phyloP scores from a whole-genome alignment of 2,888 invertebrate species.

The Drosophila setosimentum region DNA sequence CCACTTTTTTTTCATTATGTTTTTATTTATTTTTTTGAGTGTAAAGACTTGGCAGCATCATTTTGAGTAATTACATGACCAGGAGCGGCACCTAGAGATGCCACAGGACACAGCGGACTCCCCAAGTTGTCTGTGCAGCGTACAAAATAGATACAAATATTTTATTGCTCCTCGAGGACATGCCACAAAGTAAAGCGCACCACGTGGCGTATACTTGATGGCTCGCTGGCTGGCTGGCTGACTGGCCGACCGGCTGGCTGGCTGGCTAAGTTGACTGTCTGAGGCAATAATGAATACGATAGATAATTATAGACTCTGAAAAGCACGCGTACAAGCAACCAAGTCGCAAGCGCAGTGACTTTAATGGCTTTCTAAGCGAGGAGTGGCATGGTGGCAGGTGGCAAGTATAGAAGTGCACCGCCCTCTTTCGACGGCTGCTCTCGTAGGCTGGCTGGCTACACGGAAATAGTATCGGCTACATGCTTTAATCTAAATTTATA shows the following conservation, averaged over 20 bases:
- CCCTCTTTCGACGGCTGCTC: slow-evolving; percentile 5
- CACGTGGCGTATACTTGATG: slow-evolving; percentile 54
- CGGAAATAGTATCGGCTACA: slow-evolving; percentile 51
- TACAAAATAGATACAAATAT: slow-evolving; percentile 76
- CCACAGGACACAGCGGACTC: slow-evolving; percentile 6
- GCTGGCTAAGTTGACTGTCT: slow-evolving; percentile 20
- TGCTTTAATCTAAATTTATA: slow-evolving; percentile 81
- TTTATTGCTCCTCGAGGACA: slow-evolving; percentile 82
- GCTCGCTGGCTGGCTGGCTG: not conserved
- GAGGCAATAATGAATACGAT: slow-evolving; percentile 72
- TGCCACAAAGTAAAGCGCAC: slow-evolving; percentile 40
- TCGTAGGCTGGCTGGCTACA: slow-evolving; percentile 14
- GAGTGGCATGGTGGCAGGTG: not conserved
- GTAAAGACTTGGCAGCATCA: slow-evolving; percentile 37
- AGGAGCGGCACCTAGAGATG: slow-evolving; percentile 49
- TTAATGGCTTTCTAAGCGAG: slow-evolving; percentile 73
- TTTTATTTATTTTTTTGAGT: not conserved
- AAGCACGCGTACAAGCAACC: slow-evolving; percentile 12
- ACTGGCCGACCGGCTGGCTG: not conserved
- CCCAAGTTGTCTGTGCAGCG: slow-evolving; percentile 19
- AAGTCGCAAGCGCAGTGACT: slow-evolving; percentile 54
- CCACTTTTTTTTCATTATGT: not conserved
- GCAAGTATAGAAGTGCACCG: slow-evolving; percentile 10
- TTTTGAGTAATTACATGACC: slow-evolving; percentile 80
- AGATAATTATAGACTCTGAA: slow-evolving; percentile 71